Percentiles rank a stretch among this genome's conserved stretches.
phyloP scores from a whole-genome alignment of 1,140 invertebrate genomes.

The Drosophila asahinai region DNA sequence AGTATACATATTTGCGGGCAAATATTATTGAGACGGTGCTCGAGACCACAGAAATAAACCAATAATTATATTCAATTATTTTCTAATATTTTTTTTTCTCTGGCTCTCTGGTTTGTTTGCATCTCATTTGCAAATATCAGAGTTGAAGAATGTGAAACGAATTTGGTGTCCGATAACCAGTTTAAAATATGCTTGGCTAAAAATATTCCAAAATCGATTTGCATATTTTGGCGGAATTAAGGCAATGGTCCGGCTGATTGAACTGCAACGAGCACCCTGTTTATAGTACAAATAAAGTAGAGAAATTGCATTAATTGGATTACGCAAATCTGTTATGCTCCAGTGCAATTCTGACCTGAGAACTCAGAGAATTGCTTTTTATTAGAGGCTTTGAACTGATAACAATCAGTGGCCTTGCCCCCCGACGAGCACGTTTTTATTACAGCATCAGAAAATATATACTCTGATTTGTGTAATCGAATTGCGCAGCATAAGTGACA shows the following conservation, averaged over 20 bases:
- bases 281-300: conserved; percentile 10
- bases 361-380: conserved; percentile 56
- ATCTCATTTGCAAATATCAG: conserved; percentile 70
- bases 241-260: conserved; percentile 23
- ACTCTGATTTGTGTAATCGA: conserved; percentile 24
- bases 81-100: not conserved
- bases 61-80: conserved; percentile 3
- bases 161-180: conserved; percentile 39
- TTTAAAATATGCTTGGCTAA: conserved; percentile 55
- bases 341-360: conserved; percentile 26
- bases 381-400: conserved; percentile 23
- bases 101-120: conserved; percentile 40
- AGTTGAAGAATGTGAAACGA: conserved; percentile 66
- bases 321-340: conserved; percentile 64
- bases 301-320: conserved; percentile 37
- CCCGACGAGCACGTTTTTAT: conserved; percentile 13
- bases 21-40: not conserved
- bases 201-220: conserved; percentile 49
- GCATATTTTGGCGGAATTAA: conserved; percentile 37
- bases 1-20: conserved; percentile 8
- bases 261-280: conserved; percentile 39
- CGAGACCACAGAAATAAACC: not conserved
- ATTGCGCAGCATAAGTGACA: conserved; percentile 55
- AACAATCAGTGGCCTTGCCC: conserved; percentile 37
- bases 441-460: conserved; percentile 18